Evolutionary conservation across 2,888 invertebrate species (phyloP), one percentile per base, ranked within the genome.

Genomic region (Siphlonurus alternatus): DNA sequence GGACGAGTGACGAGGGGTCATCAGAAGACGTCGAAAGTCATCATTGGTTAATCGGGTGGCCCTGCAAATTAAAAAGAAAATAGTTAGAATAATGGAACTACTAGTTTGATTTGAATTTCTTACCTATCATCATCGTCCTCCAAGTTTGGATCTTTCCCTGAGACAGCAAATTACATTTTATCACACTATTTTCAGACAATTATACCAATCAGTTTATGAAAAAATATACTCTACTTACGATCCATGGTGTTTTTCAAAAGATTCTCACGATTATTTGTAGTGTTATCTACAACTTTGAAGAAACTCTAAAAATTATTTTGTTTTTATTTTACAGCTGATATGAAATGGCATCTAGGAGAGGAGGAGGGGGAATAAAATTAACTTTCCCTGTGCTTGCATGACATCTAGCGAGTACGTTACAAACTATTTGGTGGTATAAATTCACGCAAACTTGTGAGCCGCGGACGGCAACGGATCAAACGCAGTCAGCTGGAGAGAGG

Each of bases 1-100:
- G 2, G 68, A 76, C 22, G 79, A 78, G 5, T 80, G 77, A 1
- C 85, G 84, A 0, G 98, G 97, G 0, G 97, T 97, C 89, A 96
- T 96, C 69, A 98, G 77, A 63, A 98, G 78, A 74, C 94, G 95
- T 64, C 97, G 85, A 73, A 98, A 98, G 78, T 98, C 98, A 74
- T 94, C 97, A 80, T 98, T 98, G 7, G 96, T 96, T 64, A 98
- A 80, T 69, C 90, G 83, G 71, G 88, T 87, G 0, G 90, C 89
- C 67, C 63, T 53, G n/a, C n/a, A 56, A 56, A n/a, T 20, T n/a
- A 56, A n/a, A 56, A 20, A 56, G 5, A 22, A 10, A 56, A 56
- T n/a, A n/a, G n/a, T n/a, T n/a, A n/a, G n/a, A 5, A 22, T 22
- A n/a, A 56, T n/a, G 7, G 5, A 56, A 56, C 22, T 5, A 20